Percentiles rank a stretch among this genome's conserved stretches.
phyloP scores from a whole-genome alignment of 2,888 invertebrate genomes.

The Agrotis exclamationis region DNA sequence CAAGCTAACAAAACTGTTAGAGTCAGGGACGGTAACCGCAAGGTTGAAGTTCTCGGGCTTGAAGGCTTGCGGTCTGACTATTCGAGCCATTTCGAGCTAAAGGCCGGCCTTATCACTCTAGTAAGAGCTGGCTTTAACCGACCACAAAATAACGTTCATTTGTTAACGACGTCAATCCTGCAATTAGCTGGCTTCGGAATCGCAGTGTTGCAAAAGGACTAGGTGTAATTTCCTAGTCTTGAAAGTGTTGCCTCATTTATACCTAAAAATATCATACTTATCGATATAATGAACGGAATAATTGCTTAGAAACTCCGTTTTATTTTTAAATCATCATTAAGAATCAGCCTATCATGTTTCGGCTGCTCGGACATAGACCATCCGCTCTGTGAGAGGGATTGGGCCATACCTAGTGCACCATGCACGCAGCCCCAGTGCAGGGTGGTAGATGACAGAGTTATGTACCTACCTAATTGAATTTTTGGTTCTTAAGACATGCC shows the following conservation, averaged over 20 bases:
- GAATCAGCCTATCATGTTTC: no score
- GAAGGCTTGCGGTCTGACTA: background rate
- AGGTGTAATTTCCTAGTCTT: background rate
- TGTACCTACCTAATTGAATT: no score
- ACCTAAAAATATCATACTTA: no score
- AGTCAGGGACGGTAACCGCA: background rate
- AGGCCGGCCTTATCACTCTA: background rate
- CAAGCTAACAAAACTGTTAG: background rate
- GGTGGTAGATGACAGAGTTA: no score
- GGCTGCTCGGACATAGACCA: no score
- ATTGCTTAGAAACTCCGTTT: no score
- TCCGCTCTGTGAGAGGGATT: no score
- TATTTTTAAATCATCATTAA: no score
- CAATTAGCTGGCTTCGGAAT: constrained; percentile 13
- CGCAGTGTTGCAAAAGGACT: constrained; percentile 4
- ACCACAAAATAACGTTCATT: background rate
- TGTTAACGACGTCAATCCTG: background rate
- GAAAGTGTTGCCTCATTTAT: background rate
- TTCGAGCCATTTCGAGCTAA: background rate
- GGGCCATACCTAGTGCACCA: no score
- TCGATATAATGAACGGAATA: no score
- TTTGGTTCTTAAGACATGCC: no score
- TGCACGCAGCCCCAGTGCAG: no score
- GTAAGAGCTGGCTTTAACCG: background rate
- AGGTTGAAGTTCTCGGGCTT: background rate